Evolutionary conservation across 2,113 vertebrate genomes (phyloP).

Genomic region (Bubo scandiacus): DNA sequence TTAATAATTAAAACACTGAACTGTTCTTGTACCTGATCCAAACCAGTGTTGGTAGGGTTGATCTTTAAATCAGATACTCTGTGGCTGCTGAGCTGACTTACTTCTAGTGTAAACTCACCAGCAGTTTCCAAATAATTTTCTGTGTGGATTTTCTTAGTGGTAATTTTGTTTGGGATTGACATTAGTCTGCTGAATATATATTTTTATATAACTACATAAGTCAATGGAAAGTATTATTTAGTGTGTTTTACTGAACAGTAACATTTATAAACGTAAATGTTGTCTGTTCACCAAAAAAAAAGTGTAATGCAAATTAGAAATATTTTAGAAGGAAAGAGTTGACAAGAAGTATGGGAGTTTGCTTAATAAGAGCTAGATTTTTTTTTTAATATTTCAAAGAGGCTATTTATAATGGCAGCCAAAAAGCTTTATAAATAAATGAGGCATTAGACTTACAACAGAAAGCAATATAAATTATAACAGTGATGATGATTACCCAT

Average conservation of each 20-base stretch:
- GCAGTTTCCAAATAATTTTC: background rate
- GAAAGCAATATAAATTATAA: conserved; percentile 37
- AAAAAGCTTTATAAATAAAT: conserved; percentile 50
- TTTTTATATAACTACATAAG: background rate
- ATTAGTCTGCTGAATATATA: background rate
- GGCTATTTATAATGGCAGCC: conserved; percentile 40
- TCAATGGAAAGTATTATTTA: background rate
- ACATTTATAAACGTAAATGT: background rate
- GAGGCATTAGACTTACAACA: conserved; percentile 36
- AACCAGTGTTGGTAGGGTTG: background rate
- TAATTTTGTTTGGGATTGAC: background rate
- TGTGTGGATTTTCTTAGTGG: background rate
- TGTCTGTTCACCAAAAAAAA: conserved; percentile 9
- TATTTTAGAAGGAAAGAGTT: background rate
- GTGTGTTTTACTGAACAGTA: background rate
- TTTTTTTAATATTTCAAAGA: conserved; percentile 11
- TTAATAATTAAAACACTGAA: conserved; percentile 54
- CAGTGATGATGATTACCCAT: conserved; percentile 40
- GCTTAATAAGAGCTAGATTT: background rate
- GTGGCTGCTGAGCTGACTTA: background rate
- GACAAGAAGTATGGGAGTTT: background rate
- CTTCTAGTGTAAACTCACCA: background rate
- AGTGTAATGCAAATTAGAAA: background rate
- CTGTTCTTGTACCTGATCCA: background rate
- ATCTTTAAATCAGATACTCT: background rate